phyloP scores from a whole-genome alignment of 1,140 invertebrate genomes.

The Lethocerus indicus region DNA sequence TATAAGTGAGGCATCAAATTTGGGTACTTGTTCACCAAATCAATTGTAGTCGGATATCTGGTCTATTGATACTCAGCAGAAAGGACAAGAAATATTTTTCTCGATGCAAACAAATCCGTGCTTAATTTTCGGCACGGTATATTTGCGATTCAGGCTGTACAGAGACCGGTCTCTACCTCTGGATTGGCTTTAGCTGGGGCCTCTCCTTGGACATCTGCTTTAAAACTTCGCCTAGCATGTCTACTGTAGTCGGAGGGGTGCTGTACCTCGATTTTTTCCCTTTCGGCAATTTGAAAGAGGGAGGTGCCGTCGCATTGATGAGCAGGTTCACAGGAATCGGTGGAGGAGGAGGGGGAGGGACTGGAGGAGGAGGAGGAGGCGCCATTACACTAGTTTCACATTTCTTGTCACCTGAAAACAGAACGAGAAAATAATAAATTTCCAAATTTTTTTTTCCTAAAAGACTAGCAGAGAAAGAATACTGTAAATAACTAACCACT shows the following conservation, averaged over 20 bases:
- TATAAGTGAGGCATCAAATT: too few species aligned
- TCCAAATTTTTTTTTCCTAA: too few species aligned
- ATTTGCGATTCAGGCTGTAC: too few species aligned
- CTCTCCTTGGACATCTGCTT: conserved; percentile 4
- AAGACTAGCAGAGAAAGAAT: too few species aligned
- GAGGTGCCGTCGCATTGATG: background rate
- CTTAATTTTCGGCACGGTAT: too few species aligned
- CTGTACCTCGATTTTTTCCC: background rate
- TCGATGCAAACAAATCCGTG: background rate
- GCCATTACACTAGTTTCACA: background rate
- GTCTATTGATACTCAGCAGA: background rate
- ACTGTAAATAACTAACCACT: too few species aligned
- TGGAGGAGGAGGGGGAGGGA: background rate
- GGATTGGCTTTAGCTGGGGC: conserved; percentile 5
- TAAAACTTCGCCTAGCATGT: background rate
- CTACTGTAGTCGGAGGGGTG: too few species aligned
- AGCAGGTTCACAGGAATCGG: background rate
- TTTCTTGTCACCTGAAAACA: background rate
- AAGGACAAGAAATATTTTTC: background rate
- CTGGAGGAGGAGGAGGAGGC: conserved; percentile 4
- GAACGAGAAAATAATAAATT: too few species aligned
- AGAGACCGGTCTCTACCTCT: too few species aligned
- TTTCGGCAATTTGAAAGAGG: background rate
- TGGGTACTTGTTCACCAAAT: background rate
- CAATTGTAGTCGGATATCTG: background rate